Base-by-base conservation (phyloP, 30 jellyfish, hydroid and myxozoan genomes). In the Phacellophora camtschatica region DNA sequence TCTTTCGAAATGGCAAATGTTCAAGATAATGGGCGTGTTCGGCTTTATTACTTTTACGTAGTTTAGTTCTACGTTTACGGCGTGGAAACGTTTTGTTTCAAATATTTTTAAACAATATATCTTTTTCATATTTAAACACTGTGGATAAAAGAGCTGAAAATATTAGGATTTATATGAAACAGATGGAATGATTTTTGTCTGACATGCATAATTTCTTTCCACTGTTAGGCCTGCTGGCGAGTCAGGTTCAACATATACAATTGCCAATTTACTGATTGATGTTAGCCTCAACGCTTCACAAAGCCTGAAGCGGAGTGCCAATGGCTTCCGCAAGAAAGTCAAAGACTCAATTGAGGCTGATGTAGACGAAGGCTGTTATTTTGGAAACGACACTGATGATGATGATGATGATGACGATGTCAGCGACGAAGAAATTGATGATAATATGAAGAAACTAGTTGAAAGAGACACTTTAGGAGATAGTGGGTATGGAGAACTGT, bases 381-480 rank as follows among this genome's bases (percentile, higher is more conserved):
- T 85, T 49, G 88, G 76, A 45, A 86, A 85, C 61, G 73, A 88
- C 35, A 89, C 89, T 64, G 99, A 93, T 37, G 92, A 81, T 7
- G 87, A 81, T 43, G 82, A 76, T 5, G 96, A 92, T 53, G 98
- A 91, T 77, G 95, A 83, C 37, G n/a, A n/a, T n/a, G 70, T 84
- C 58, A 84, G 85, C 22, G 97, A 90, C 54, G 98, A 85, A 7
- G 99, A 93, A 32, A 86, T 85, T 49, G 89, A 83, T 20, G 86
- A 83, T 28, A 85, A 93, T 58, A 81, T 93, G 84, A 67, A 72
- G 84, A 88, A 88, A 67, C 73, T 83, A 32, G 96, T 93, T 24
- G 96, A 86, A 37, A 86, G 92, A 45, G 97, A 79, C 85, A 34
- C 90, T n/a, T 63, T 93, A 4, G 88, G 94, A 49, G 99, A 93